Evolutionary conservation across 1,140 invertebrate species (phyloP).

Genomic region (Drosophila bifasciata): DNA sequence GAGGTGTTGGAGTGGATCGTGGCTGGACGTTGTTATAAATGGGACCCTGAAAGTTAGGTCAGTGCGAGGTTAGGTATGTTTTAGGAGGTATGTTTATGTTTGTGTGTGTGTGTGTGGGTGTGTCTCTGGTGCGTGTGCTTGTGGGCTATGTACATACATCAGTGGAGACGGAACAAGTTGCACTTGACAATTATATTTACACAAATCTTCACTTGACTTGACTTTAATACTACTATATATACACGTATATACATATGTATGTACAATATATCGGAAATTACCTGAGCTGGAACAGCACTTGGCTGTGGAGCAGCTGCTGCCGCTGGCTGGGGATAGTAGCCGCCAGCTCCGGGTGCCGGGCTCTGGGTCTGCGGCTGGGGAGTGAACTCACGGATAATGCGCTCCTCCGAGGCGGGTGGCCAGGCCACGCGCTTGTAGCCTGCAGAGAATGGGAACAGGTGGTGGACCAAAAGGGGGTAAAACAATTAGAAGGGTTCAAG

Average conservation of each 20-base stretch:
- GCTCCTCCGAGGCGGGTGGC: conserved; percentile 89
- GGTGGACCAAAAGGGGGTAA: no score
- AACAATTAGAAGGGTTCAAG: background rate
- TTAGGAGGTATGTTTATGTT: conserved; percentile 11
- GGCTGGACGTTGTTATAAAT: conserved; percentile 81
- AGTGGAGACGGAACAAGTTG: conserved; percentile 29
- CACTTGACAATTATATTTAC: conserved; percentile 59
- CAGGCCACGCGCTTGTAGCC: conserved; percentile 92
- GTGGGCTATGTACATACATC: conserved; percentile 34
- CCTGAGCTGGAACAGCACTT: conserved; percentile 58
- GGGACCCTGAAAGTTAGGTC: conserved; percentile 71
- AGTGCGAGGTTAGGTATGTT: conserved; percentile 47
- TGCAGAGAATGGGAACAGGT: conserved; percentile 79
- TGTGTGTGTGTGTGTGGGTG: conserved; percentile 33
- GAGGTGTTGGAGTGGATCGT: conserved; percentile 29
- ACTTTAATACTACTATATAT: conserved; percentile 22
- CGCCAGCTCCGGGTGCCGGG: conserved; percentile 60
- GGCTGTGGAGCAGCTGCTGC: conserved; percentile 28
- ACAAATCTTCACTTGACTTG: conserved; percentile 23
- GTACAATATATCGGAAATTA: conserved; percentile 54
- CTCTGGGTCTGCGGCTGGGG: conserved; percentile 84
- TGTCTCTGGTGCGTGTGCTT: conserved; percentile 14
- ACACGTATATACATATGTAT: conserved; percentile 35
- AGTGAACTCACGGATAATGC: conserved; percentile 85
- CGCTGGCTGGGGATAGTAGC: conserved; percentile 61